Evolutionary conservation across 2,113 vertebrate species (phyloP).

Genomic region (Platichthys flesus): DNA sequence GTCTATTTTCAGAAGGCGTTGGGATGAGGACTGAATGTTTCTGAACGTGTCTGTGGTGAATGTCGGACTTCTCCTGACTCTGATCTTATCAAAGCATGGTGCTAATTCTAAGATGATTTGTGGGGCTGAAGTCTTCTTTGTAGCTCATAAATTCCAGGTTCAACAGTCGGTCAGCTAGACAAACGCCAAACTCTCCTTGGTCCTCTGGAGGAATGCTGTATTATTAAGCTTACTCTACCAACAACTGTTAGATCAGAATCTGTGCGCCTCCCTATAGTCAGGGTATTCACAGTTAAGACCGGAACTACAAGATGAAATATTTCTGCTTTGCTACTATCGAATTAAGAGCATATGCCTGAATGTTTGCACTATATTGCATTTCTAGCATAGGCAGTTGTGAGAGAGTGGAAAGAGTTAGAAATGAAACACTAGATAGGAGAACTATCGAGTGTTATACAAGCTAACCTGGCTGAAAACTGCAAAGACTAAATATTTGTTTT

Average conservation of each 20-base stretch:
- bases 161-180: slow-evolving; percentile 46
- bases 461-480: no score
- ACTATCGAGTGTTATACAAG: no score
- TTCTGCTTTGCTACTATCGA: not conserved
- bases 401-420: no score
- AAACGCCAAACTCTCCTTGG: slow-evolving; percentile 15
- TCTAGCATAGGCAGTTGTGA: not conserved
- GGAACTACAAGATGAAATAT: not conserved
- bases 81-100: slow-evolving; percentile 22
- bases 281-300: slow-evolving; percentile 1
- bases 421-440: no score
- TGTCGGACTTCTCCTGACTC: slow-evolving; percentile 12
- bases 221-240: slow-evolving; percentile 24
- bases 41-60: slow-evolving; percentile 19
- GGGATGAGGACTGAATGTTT: slow-evolving; percentile 36
- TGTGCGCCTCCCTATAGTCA: not conserved
- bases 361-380: not conserved
- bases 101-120: slow-evolving; percentile 30
- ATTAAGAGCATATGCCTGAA: slow-evolving; percentile 23
- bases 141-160: slow-evolving; percentile 53
- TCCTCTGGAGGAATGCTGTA: slow-evolving; percentile 28
- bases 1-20: slow-evolving; percentile 51
- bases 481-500: no score
- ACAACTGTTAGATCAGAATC: slow-evolving; percentile 32
- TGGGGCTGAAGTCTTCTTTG: slow-evolving; percentile 32